A percentile compares a stretch with the other conserved stretches of the same genome.
Conservation (phyloP, 64 coral and sea anemone genomes). For the Actinia tenebrosa region DNA sequence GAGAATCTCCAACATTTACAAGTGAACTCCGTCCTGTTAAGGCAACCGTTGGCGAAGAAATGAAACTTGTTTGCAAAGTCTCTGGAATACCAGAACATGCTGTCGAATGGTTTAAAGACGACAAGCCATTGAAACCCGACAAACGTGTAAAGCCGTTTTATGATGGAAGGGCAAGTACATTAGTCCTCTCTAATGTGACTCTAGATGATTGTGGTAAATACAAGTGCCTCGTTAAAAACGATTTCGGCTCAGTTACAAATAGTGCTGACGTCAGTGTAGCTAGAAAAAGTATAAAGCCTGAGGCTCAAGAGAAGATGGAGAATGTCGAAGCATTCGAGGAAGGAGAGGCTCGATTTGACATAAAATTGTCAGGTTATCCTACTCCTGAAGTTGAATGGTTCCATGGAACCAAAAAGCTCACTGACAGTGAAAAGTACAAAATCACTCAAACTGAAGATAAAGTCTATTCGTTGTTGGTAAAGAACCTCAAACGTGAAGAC, state of each 20-base stretch:
- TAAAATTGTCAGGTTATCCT: constrained; percentile 55
- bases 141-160: constrained; percentile 53
- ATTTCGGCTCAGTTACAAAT: constrained; percentile 61
- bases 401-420: constrained; percentile 63
- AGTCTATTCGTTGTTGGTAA: constrained; percentile 39
- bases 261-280: constrained; percentile 50
- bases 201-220: constrained; percentile 69
- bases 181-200: constrained; percentile 45
- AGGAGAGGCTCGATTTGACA: constrained; percentile 59
- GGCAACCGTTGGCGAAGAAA: constrained; percentile 41
- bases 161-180: constrained; percentile 48
- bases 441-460: constrained; percentile 28
- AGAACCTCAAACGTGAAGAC: constrained; percentile 45
- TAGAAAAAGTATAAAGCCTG: constrained; percentile 44
- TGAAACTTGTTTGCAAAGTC: constrained; percentile 61
- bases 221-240: constrained; percentile 72
- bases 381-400: constrained; percentile 68
- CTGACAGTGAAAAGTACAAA: constrained; percentile 31
- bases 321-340: constrained; percentile 58
- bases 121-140: constrained; percentile 46
- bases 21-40: constrained; percentile 54
- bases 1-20: constrained; percentile 45
- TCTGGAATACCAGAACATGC: constrained; percentile 49
- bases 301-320: constrained; percentile 71
- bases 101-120: constrained; percentile 82